phyloP scores from a whole-genome alignment of 1,140 invertebrate species.

The Drosophila pallidifrons region DNA sequence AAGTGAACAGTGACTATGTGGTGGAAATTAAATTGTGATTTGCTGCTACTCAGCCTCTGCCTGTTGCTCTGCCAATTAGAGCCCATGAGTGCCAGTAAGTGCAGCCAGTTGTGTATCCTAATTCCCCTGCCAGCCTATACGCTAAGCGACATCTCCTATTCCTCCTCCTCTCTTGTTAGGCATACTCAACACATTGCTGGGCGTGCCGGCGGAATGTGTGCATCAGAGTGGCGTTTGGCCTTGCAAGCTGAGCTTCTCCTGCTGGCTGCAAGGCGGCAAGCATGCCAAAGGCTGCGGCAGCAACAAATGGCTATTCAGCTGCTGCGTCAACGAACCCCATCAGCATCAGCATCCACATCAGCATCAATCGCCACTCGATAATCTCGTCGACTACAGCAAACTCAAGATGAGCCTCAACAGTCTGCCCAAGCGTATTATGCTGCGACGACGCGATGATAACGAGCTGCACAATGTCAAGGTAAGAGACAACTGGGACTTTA shows the following conservation, averaged over 20 bases:
- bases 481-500: conserved; percentile 11
- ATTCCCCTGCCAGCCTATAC: neutral
- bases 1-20: conserved; percentile 24
- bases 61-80: conserved; percentile 48
- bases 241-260: conserved; percentile 89
- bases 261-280: conserved; percentile 89
- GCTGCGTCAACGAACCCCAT: conserved; percentile 86
- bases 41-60: conserved; percentile 40
- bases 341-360: conserved; percentile 87
- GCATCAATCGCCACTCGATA: conserved; percentile 82
- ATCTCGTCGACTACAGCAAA: conserved; percentile 73
- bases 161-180: conserved; percentile 40
- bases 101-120: neutral
- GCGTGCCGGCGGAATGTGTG: conserved; percentile 87
- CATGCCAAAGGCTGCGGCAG: conserved; percentile 88
- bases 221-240: conserved; percentile 86
- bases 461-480: conserved; percentile 71
- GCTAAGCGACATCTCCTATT: neutral
- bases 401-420: conserved; percentile 60
- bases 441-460: conserved; percentile 77
- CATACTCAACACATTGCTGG: conserved; percentile 86
- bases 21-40: conserved; percentile 19
- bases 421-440: conserved; percentile 75
- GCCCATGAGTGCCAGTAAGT: conserved; percentile 65
- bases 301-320: conserved; percentile 89